Evolutionary conservation across 2,888 invertebrate genomes (phyloP).

Genomic region (Aphidoletes aphidimyza): DNA sequence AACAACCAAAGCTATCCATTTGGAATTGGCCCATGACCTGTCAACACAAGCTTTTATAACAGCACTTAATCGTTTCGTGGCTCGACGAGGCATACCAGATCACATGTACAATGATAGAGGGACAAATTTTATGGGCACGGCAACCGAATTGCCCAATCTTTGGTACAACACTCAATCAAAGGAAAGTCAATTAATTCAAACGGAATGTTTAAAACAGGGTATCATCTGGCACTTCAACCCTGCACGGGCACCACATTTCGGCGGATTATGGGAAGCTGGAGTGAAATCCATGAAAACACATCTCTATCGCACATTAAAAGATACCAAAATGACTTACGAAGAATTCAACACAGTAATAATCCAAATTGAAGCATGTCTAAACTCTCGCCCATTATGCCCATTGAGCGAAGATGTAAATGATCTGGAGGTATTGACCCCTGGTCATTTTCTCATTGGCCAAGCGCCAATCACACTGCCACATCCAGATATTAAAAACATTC

Average conservation of each 20-base stretch:
- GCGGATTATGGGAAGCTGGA: slow-evolving; percentile 61
- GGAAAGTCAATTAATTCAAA: background rate
- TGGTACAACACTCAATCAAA: background rate
- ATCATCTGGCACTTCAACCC: slow-evolving; percentile 59
- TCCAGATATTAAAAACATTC: background rate
- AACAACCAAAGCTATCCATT: background rate
- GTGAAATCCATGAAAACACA: slow-evolving; percentile 60
- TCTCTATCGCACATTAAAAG: slow-evolving; percentile 59
- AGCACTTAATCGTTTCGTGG: background rate
- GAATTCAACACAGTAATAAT: slow-evolving; percentile 59
- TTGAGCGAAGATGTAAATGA: slow-evolving; percentile 57
- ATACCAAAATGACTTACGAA: slow-evolving; percentile 59
- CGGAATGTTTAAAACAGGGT: background rate
- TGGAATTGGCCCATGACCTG: background rate
- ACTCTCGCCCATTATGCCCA: slow-evolving; percentile 59
- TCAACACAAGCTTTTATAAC: background rate
- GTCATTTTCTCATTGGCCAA: slow-evolving; percentile 57
- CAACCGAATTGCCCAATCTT: background rate
- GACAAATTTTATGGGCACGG: background rate
- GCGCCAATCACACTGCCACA: slow-evolving; percentile 57
- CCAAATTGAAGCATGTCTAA: slow-evolving; percentile 60
- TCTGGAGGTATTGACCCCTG: slow-evolving; percentile 56
- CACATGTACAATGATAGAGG: background rate
- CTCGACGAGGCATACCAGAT: background rate
- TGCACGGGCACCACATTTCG: slow-evolving; percentile 60